A percentile compares a stretch with the other conserved stretches of the same genome.
Conservation (phyloP, 1,140 invertebrate genomes). For the Cotesia typhae region DNA sequence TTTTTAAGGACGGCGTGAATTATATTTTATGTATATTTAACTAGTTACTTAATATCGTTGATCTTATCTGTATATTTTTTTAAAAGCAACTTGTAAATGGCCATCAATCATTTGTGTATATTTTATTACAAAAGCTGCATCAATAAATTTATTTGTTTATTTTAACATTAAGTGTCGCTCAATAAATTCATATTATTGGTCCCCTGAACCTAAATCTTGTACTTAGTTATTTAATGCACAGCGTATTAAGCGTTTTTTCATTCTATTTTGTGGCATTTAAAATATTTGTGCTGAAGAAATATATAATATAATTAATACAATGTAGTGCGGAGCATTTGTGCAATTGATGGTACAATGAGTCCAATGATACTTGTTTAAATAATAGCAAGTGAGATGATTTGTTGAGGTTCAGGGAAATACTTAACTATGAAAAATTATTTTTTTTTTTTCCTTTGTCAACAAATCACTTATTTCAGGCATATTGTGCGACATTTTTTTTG, state of each 20-base stretch:
- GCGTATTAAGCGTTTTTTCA: conserved; percentile 2
- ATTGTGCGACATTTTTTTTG: conserved; percentile 24
- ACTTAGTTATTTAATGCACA: conserved; percentile 44
- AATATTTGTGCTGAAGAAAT: conserved; percentile 13
- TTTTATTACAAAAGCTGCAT: conserved; percentile 39
- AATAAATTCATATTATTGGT: conserved; percentile 48
- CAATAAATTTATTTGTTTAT: conserved; percentile 18
- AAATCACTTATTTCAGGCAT: neutral
- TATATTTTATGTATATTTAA: neutral
- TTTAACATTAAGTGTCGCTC: conserved; percentile 42
- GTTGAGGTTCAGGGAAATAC: conserved; percentile 38
- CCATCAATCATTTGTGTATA: conserved; percentile 40
- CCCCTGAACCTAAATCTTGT: conserved; percentile 54
- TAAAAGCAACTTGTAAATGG: conserved; percentile 47
- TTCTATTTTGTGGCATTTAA: conserved; percentile 22
- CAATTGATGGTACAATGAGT: conserved; percentile 1
- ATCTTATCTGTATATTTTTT: conserved; percentile 42
- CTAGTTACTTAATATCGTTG: conserved; percentile 32
- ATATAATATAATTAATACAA: neutral
- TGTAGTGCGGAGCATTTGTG: conserved; percentile 7
- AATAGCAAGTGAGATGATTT: conserved; percentile 14
- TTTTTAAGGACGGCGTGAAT: conserved; percentile 28
- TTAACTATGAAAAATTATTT: conserved; percentile 3
- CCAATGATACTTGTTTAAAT: neutral
- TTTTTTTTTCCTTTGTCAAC: conserved; percentile 14